These are phyloP conservation scores for Poeciliopsis occidentalis DNA, from an alignment of 2,113 vertebrate species.

Conservation along the genomic window DNA sequence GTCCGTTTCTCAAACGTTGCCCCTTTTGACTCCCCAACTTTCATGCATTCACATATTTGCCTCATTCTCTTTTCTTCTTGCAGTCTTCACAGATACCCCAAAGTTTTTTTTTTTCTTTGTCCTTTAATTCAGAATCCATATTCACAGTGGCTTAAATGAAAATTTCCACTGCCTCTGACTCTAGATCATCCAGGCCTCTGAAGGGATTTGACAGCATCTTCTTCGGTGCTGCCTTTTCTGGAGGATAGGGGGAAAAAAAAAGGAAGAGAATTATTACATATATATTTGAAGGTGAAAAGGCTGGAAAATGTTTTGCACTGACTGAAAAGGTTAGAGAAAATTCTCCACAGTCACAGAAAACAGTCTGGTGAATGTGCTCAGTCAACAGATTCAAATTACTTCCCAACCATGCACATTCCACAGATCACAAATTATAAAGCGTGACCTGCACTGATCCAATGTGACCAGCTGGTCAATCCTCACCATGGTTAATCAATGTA, in stretches of 20 bases:
- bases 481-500: conserved; percentile 67
- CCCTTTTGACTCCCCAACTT: conserved; percentile 44
- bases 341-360: conserved; percentile 57
- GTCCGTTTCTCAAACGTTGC: conserved; percentile 21
- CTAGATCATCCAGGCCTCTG: conserved; percentile 74
- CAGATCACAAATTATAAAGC: conserved; percentile 52
- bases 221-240: conserved; percentile 64
- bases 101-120: conserved; percentile 1
- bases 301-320: conserved; percentile 34
- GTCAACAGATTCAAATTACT: conserved; percentile 65
- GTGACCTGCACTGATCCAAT: conserved; percentile 52
- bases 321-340: conserved; percentile 58
- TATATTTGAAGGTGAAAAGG: conserved; percentile 29
- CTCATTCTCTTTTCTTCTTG: conserved; percentile 32
- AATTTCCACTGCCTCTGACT: conserved; percentile 79
- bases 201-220: conserved; percentile 69
- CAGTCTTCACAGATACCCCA: conserved; percentile 57
- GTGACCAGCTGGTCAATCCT: conserved; percentile 49
- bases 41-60: conserved; percentile 54
- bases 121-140: conserved; percentile 31
- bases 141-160: conserved; percentile 72
- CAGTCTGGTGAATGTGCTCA: conserved; percentile 53
- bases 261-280: conserved; percentile 11
- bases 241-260: not conserved
- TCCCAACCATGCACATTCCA: conserved; percentile 68